These are phyloP conservation scores for Lanius ludovicianus DNA, from an alignment of 2,113 vertebrate species.

Conservation along the genomic window DNA sequence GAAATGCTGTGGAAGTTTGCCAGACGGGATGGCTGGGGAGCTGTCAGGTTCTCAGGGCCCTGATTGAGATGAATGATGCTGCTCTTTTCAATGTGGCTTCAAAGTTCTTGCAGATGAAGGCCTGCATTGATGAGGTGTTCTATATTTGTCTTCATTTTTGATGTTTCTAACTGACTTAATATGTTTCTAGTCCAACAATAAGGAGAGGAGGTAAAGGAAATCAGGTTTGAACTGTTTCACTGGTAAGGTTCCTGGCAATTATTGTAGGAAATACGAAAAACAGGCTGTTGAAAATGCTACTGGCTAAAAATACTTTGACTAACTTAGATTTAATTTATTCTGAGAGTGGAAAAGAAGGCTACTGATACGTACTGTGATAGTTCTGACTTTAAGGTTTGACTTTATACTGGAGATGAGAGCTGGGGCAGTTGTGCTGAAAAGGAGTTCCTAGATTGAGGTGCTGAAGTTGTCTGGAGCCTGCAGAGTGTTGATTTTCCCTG, in stretches of 20 bases:
- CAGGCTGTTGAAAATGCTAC: background rate
- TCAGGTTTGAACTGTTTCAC: background rate
- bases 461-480: background rate
- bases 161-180: background rate
- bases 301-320: background rate
- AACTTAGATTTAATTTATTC: slow-evolving; percentile 14
- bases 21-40: background rate
- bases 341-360: background rate
- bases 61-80: rapidly evolving
- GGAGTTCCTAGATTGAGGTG: background rate
- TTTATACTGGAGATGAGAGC: background rate
- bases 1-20: background rate
- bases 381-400: background rate
- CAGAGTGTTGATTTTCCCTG: background rate
- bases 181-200: background rate
- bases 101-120: background rate
- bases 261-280: background rate
- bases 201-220: background rate
- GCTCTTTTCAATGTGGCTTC: background rate
- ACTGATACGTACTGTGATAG: background rate
- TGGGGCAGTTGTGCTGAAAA: background rate
- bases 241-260: background rate
- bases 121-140: background rate
- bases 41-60: background rate
- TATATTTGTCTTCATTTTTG: background rate